Base-by-base conservation (phyloP, 2,888 invertebrate genomes). In the Leistus spinibarbis region DNA sequence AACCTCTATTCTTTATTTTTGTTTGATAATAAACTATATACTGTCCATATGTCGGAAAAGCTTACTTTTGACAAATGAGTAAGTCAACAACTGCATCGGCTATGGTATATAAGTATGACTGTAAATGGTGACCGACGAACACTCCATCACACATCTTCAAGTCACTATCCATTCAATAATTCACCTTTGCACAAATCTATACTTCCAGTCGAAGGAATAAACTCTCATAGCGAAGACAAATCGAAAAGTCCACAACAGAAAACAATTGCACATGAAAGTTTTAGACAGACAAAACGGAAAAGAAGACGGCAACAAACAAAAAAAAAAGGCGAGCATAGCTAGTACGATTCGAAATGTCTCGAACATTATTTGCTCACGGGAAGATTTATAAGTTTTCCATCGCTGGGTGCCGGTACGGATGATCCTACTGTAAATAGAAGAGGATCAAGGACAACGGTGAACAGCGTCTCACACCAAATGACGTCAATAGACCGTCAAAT, bases 401-500 rank as follows among this genome's bases (percentile, higher is more conserved):
- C 20, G 17, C 7, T 22, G 16, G 27, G 62, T 63, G 63, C 24
- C 64, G 71, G 63, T 63, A 63, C 71, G 54, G 54, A 54, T 71
- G 71, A 71, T 71, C 71, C 71, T 63, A 71, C 63, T 71, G 71
- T 71, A 71, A 71, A 71, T 71, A 71, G 71, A 71, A 64, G 64
- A 64, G 71, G 71, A 71, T 71, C 71, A 71, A 63, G 17, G 54
- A 16, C 19, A 16, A 13, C 64, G 64, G 17, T 63, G 71, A 63
- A 63, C 40, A 40, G 40, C 40, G 40, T 40, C 40, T 13, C 5
- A 40, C 40, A 40, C 40, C 40, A 40, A n/a, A 40, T 40, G 40
- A 40, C 40, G 40, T 40, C 40, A 40, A 7, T 40, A 13, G 40
- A 40, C 40, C 40, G 40, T 7, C 40, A 40, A 40, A 40, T 10